A percentile compares a stretch with the other conserved stretches of the same genome.
These are phyloP conservation scores for Carposina sasakii DNA, from an alignment of 1,140 invertebrate species.

Conservation along the genomic window DNA sequence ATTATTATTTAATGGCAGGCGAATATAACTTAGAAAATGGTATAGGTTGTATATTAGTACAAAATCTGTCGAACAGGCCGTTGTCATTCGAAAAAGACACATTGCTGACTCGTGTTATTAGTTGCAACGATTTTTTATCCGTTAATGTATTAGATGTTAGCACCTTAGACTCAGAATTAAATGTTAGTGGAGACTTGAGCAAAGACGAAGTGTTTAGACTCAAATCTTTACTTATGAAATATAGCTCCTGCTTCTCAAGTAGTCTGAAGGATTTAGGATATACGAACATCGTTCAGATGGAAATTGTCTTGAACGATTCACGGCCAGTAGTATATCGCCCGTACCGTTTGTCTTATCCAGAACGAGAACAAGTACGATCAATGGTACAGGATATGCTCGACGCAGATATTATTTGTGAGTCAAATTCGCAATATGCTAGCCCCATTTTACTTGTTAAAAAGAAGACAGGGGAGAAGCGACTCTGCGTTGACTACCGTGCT, in stretches of 20 bases:
- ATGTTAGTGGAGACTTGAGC: too few relatives aligned
- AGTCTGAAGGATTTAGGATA: constrained; percentile 18
- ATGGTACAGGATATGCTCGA: constrained; percentile 13
- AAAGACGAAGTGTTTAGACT: too few relatives aligned
- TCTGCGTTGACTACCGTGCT: constrained; percentile 63
- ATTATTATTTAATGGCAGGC: too few relatives aligned
- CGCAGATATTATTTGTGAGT: constrained; percentile 4
- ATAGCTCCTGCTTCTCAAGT: constrained; percentile 24
- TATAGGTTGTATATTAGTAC: too few relatives aligned
- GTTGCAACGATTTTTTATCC: too few relatives aligned
- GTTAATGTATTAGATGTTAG: too few relatives aligned
- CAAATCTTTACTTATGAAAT: constrained; percentile 10
- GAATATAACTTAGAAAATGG: too few relatives aligned
- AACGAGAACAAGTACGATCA: not conserved
- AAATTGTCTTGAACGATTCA: constrained; percentile 17
- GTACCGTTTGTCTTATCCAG: constrained; percentile 4
- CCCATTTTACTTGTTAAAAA: constrained; percentile 7
- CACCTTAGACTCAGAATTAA: too few relatives aligned
- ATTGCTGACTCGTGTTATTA: too few relatives aligned
- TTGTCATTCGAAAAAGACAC: too few relatives aligned
- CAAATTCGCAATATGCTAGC: not conserved
- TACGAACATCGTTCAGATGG: constrained; percentile 13
- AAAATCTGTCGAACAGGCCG: too few relatives aligned
- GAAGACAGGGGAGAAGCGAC: constrained; percentile 7
- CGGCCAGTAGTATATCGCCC: constrained; percentile 18